A percentile compares a stretch with the other conserved stretches of the same genome.
Evolutionary conservation across 2,888 invertebrate species (phyloP).

Genomic region (Apomyelois bistriatella): DNA sequence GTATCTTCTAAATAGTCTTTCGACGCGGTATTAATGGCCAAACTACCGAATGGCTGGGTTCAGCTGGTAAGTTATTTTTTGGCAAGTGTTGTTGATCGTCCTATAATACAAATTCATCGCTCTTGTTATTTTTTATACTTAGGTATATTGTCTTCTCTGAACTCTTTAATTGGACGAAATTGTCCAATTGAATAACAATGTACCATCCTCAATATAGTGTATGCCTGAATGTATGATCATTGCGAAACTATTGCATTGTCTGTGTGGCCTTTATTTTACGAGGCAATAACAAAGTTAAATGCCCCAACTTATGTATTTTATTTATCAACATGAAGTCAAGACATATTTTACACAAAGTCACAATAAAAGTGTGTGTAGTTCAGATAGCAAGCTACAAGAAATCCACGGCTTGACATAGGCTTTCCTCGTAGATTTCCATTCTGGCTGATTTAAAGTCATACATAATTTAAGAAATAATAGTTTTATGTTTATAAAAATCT

Average conservation of each 20-base stretch:
- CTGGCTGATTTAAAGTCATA: no score
- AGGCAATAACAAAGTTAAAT: slow-evolving; percentile 16
- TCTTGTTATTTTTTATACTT: slow-evolving; percentile 47
- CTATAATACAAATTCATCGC: slow-evolving; percentile 38
- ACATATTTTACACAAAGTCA: no score
- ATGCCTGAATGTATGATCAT: slow-evolving; percentile 17
- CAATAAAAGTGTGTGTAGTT: no score
- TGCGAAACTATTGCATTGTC: slow-evolving; percentile 25
- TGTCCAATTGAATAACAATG: slow-evolving; percentile 48
- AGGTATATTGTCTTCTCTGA: slow-evolving; percentile 49
- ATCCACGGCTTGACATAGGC: no score
- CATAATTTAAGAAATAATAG: no score
- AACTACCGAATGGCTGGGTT: slow-evolving; percentile 80
- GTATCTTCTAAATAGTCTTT: slow-evolving; percentile 40
- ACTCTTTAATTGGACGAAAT: slow-evolving; percentile 54
- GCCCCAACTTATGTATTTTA: background rate
- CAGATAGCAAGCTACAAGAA: no score
- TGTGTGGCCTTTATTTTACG: slow-evolving; percentile 24
- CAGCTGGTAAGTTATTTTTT: slow-evolving; percentile 65
- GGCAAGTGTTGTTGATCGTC: slow-evolving; percentile 26
- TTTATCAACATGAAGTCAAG: background rate
- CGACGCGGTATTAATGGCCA: slow-evolving; percentile 69
- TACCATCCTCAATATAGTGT: slow-evolving; percentile 16
- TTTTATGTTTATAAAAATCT: no score
- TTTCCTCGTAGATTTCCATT: no score